Base-by-base conservation (phyloP, 1,140 invertebrate species). In the honey bee (Apis mellifera) region DNA sequence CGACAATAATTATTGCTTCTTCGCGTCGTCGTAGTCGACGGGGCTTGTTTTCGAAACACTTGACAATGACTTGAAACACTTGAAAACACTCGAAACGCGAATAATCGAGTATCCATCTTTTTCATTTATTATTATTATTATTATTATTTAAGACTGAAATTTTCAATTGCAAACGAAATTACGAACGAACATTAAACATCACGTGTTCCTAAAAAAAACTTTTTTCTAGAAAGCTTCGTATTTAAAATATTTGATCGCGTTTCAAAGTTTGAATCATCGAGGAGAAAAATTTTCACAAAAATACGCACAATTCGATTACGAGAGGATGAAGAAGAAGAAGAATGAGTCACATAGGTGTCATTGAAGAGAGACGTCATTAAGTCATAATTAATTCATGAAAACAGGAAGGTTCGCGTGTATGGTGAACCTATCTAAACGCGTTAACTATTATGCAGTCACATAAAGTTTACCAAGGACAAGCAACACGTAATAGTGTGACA, bases 391-490 rank as follows among this genome's bases (percentile, higher is more conserved):
- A 64, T 79, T 74, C 21, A 73, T 17, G 26, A 73, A 72, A 55
- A 48, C 62, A 73, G 52, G 1, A 21, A 64, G 19, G 60, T 48
- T 55, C 5, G 11, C 21, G 21, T 42, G 48, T 42, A 42, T 0
- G 75, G 52, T n/a, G 17, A 57, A 26, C 15, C 52, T 70, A 71
- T 78, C 69, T 55, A 11, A 72, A 78, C 48, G 32, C 12, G 70
- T 55, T 9, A 50, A 55, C 48, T 65, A 12, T 48, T 48, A 74
- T 48, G n/a, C 52, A 73, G 50, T 23, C 32, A 42, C 26, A 21
- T 52, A 32, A 72, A 52, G 23, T 50, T 62, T 54, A 54, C 26
- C 78, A 80, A 80, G 70, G 70, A 54, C 78, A 55, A 32, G n/a
- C n/a, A 17, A 48, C 60, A 15, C 78, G 70, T 55, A 80, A 80